Evolutionary conservation across 2,113 vertebrate species (phyloP), one percentile per base, ranked within the genome.

Genomic region (Hyperopisus bebe): DNA sequence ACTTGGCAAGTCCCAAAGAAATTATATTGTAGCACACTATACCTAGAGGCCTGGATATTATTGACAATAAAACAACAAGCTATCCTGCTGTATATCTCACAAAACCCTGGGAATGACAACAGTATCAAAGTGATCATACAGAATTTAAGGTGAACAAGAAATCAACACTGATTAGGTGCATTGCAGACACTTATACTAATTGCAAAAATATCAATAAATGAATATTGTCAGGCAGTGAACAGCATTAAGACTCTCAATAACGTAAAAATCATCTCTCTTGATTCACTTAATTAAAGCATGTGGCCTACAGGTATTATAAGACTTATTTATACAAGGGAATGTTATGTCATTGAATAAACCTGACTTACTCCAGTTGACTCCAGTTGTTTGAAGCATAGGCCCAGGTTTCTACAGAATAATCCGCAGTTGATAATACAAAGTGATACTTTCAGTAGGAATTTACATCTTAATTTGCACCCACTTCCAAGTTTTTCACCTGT

Each of bases 301-400:
- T 90, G 92, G 90, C 93, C 74, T 80, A 92, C 50, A 82, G 74
- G 91, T 91, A 94, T 90, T 93, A 91, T 92, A 92, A 90, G 84
- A 93, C 93, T 92, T 47, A 93, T 94, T 92, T 90, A 93, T 91
- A 89, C 90, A 15, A 55, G 89, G 92, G 91, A 93, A 94, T 93
- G 21, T 46, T 47, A 58, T 46, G 46, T 87, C 58, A 46, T 66
- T 90, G 58, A 66, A 74, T 88, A 88, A 88, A 88, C 85, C 47
- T 55, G 66, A 77, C 88, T 31, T 27, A 27, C 10, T 74, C 46
- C 27, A 31, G 53, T 21, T 55, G 53, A 19, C 31, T 74, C 89
- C 7, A 39, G 85, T 82, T 87, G 42, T 39, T 3, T 83, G n/a
- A 89, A 46, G 39, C 83, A 31, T 46, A 58, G 70, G 13, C 88